Conservation (phyloP, 23 tunicate species). For the Phallusia fumigata region DNA sequence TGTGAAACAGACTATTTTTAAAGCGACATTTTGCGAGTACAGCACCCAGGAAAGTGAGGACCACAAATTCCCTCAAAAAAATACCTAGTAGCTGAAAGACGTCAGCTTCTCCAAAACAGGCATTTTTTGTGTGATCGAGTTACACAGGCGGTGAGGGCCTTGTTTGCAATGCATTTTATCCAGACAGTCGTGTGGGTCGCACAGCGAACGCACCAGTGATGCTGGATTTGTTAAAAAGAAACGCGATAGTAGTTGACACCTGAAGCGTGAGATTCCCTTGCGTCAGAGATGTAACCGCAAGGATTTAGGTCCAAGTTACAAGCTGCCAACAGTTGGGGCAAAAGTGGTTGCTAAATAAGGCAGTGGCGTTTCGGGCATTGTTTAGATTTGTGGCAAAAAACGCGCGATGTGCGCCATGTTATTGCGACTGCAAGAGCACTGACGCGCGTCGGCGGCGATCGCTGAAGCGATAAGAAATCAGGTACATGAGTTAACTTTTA, state of each 20-base stretch:
- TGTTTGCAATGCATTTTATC: background rate
- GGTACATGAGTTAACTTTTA: conserved; percentile 12
- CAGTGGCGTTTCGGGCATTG: background rate
- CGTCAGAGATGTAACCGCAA: background rate
- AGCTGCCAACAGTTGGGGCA: background rate
- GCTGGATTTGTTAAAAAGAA: background rate
- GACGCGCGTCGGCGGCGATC: conserved; percentile 8
- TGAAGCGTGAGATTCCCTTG: conserved; percentile 18
- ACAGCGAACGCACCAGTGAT: background rate
- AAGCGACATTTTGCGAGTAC: background rate
- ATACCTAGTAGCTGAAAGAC: background rate
- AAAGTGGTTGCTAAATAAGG: background rate
- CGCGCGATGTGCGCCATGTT: background rate
- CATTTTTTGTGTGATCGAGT: background rate
- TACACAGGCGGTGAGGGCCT: background rate
- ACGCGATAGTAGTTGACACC: conserved; percentile 23
- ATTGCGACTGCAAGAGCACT: conserved; percentile 6
- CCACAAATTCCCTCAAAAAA: no score
- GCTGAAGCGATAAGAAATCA: conserved; percentile 7
- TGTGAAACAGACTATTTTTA: background rate
- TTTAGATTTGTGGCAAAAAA: background rate
- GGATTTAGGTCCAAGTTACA: background rate
- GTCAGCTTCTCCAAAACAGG: background rate
- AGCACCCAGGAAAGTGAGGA: no score
- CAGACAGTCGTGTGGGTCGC: background rate